Percentiles rank a stretch among this genome's conserved stretches.
phyloP scores from a whole-genome alignment of 1,140 invertebrate species.

The Tribolium madens region DNA sequence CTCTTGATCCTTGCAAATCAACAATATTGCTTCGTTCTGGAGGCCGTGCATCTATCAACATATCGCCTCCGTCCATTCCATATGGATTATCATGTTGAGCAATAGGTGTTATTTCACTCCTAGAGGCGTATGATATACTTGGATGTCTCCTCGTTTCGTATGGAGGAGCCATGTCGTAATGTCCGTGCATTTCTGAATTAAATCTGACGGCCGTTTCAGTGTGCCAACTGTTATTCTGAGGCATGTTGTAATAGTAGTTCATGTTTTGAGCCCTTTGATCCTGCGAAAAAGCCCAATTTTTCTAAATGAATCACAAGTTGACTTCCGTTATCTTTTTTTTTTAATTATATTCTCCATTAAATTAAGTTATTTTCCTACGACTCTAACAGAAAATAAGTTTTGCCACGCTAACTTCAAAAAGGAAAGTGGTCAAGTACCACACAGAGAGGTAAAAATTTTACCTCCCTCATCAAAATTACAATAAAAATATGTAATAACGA shows the following conservation, averaged over 20 bases:
- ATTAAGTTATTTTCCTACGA: no score
- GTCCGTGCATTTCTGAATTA: constrained; percentile 57
- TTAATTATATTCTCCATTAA: no score
- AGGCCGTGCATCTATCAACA: constrained; percentile 59
- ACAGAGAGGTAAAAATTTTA: no score
- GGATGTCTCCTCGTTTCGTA: constrained; percentile 62
- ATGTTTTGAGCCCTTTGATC: constrained; percentile 61
- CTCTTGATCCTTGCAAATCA: constrained; percentile 77
- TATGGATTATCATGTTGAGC: constrained; percentile 58
- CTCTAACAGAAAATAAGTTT: no score
- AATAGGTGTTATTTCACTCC: constrained; percentile 64
- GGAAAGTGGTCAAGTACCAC: no score
- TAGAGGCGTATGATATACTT: constrained; percentile 63
- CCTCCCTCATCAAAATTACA: no score
- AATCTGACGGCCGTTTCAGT: constrained; percentile 61
- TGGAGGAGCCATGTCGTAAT: constrained; percentile 63
- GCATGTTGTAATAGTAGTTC: constrained; percentile 69
- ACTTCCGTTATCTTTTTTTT: no score
- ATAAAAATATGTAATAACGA: no score
- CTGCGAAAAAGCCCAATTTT: constrained; percentile 42
- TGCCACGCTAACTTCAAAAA: no score
- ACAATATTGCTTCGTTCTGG: constrained; percentile 61
- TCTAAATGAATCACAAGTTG: no score
- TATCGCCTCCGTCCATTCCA: constrained; percentile 48
- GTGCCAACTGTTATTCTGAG: constrained; percentile 60